phyloP scores from a whole-genome alignment of 2,888 invertebrate genomes.

The Iphiclides podalirius region DNA sequence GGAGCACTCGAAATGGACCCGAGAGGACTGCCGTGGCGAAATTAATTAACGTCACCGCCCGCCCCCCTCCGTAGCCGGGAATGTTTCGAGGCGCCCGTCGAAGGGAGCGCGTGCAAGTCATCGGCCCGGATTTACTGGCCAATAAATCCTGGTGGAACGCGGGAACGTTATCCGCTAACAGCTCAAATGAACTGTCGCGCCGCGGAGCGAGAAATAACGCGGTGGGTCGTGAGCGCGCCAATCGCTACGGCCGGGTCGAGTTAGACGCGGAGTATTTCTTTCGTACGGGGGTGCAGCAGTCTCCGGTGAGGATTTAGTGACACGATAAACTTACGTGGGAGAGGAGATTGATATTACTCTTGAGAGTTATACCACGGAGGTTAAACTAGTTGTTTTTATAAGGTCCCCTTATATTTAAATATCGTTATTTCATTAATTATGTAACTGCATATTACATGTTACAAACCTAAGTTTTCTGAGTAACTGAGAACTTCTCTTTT shows the following conservation, averaged over 20 bases:
- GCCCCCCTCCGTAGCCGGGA: too few species aligned
- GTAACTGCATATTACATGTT: too few species aligned
- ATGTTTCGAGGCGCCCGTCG: too few species aligned
- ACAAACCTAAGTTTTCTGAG: too few species aligned
- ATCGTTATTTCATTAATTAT: too few species aligned
- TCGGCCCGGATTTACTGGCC: conserved; percentile 62
- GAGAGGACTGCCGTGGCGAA: conserved; percentile 57
- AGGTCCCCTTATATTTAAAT: too few species aligned
- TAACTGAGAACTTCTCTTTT: too few species aligned
- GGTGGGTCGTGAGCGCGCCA: conserved; percentile 34
- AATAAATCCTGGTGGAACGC: conserved; percentile 67
- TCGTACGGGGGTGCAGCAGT: conserved; percentile 36
- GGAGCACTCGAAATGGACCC: conserved; percentile 53
- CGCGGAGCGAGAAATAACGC: conserved; percentile 43
- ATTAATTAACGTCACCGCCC: conserved; percentile 74
- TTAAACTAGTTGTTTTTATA: too few species aligned
- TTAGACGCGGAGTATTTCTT: conserved; percentile 34
- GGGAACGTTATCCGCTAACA: conserved; percentile 64
- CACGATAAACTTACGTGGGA: conserved; percentile 24
- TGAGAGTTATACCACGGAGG: too few species aligned
- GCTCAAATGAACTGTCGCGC: conserved; percentile 68
- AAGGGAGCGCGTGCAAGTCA: too few species aligned
- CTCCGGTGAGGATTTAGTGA: conserved; percentile 42
- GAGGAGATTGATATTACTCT: conserved; percentile 34
- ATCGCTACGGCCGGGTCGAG: background rate